phyloP scores from a whole-genome alignment of 1,140 invertebrate species.

The Rhizoglyphus robini region DNA sequence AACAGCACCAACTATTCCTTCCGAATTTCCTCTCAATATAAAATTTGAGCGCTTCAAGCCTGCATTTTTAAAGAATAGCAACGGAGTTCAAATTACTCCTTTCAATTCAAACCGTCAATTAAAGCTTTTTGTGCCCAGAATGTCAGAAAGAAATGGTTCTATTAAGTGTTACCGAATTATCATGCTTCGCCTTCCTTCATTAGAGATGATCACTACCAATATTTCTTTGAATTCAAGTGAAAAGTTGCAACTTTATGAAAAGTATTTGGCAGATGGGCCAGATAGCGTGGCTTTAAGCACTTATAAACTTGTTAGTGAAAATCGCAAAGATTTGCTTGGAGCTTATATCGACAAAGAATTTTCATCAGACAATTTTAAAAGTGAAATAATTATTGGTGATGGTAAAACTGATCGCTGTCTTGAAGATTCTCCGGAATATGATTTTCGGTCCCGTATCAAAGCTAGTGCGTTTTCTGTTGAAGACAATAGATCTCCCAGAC shows the following conservation, averaged over 20 bases:
- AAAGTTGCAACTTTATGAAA: background rate
- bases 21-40: conserved; percentile 21
- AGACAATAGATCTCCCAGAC: conserved; percentile 11
- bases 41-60: conserved; percentile 18
- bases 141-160: conserved; percentile 66
- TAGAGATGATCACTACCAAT: background rate
- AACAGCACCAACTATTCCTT: conserved; percentile 21
- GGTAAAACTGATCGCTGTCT: background rate
- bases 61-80: background rate
- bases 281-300: conserved; percentile 25
- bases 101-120: conserved; percentile 21
- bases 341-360: conserved; percentile 29
- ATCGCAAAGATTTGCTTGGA: conserved; percentile 19
- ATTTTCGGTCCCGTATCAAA: conserved; percentile 3
- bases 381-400: conserved; percentile 23
- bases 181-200: conserved; percentile 23
- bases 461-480: background rate
- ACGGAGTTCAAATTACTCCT: background rate
- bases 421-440: conserved; percentile 1
- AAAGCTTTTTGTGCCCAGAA: conserved; percentile 42
- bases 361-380: conserved; percentile 15
- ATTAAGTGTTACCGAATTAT: conserved; percentile 37
- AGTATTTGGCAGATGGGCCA: conserved; percentile 20
- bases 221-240: conserved; percentile 4
- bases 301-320: conserved; percentile 22